phyloP scores from a whole-genome alignment of 2,797 vertebrate species.

The Adrianichthys oophorus region DNA sequence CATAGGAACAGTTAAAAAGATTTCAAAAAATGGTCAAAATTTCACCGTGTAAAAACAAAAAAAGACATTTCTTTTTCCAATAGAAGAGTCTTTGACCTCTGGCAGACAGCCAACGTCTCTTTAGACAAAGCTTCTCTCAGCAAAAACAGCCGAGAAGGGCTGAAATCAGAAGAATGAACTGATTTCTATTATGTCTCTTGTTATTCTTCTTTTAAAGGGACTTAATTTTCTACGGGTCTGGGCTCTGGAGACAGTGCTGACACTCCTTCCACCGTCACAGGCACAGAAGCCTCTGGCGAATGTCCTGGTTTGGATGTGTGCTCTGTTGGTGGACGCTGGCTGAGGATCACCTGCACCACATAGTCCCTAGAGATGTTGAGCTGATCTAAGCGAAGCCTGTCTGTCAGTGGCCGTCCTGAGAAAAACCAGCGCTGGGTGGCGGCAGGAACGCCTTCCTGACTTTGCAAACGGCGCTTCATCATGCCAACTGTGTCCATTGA shows the following conservation, averaged over 20 bases:
- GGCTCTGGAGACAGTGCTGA: slow-evolving; percentile 76
- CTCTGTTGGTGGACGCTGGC: slow-evolving; percentile 81
- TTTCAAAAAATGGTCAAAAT: slow-evolving; percentile 64
- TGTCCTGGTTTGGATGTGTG: slow-evolving; percentile 34
- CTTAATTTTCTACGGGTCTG: slow-evolving; percentile 88
- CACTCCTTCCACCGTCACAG: slow-evolving; percentile 31
- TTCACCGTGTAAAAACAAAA: slow-evolving; percentile 61
- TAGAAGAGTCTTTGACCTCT: slow-evolving; percentile 48
- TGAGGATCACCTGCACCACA: slow-evolving; percentile 97
- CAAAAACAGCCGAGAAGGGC: slow-evolving; percentile 20
- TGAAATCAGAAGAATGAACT: slow-evolving; percentile 12
- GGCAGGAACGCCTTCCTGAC: slow-evolving; percentile 86
- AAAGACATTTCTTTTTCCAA: slow-evolving; percentile 47
- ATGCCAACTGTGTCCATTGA: slow-evolving; percentile 92
- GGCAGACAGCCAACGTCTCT: slow-evolving; percentile 25
- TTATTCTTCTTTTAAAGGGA: slow-evolving; percentile 18
- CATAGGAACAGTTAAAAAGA: slow-evolving; percentile 75
- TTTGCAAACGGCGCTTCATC: slow-evolving; percentile 93
- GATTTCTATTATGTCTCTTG: slow-evolving; percentile 24
- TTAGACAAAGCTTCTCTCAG: slow-evolving; percentile 30
- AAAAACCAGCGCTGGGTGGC: slow-evolving; percentile 96
- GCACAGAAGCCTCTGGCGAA: slow-evolving; percentile 36
- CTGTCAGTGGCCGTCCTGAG: slow-evolving; percentile 93
- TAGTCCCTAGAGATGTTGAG: slow-evolving; percentile 98
- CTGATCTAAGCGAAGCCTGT: slow-evolving; percentile 96